These are phyloP conservation scores for Micronisus gabar DNA, from an alignment of 2,113 vertebrate species.

Conservation along the genomic window DNA sequence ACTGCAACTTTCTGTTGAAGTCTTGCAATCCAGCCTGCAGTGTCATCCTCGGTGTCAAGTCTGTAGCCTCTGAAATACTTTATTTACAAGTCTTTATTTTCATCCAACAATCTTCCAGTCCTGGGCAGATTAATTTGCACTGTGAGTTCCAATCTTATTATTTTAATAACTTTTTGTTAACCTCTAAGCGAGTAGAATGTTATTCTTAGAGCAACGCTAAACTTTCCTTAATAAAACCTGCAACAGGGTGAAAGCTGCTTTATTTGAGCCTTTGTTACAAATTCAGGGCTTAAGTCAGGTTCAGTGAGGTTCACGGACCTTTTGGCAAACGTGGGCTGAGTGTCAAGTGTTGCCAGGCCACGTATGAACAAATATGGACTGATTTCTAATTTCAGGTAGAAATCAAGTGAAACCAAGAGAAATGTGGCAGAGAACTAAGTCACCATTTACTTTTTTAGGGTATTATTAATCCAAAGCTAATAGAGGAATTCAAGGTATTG, in stretches of 20 bases:
- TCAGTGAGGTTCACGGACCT: neutral
- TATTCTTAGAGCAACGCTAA: conserved; percentile 8
- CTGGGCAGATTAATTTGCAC: neutral
- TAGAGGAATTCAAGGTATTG: neutral
- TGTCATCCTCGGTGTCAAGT: neutral
- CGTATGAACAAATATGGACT: neutral
- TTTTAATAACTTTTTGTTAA: conserved; percentile 57
- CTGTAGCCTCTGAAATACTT: neutral
- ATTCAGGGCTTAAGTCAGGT: neutral
- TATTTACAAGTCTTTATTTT: conserved; percentile 13
- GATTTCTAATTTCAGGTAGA: neutral
- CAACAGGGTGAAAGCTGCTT: neutral
- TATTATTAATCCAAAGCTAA: neutral
- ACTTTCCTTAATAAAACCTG: neutral
- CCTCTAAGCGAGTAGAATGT: neutral
- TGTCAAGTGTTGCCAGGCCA: neutral
- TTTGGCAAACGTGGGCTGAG: neutral
- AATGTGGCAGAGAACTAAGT: neutral
- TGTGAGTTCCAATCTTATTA: conserved; percentile 17
- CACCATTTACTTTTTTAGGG: neutral
- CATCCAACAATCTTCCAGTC: neutral
- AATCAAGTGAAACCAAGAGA: neutral
- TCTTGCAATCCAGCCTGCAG: neutral
- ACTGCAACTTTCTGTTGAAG: neutral
- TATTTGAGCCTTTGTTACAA: conserved; percentile 24